Base-by-base conservation (phyloP, 2,888 invertebrate species). In the Spodoptera littoralis region DNA sequence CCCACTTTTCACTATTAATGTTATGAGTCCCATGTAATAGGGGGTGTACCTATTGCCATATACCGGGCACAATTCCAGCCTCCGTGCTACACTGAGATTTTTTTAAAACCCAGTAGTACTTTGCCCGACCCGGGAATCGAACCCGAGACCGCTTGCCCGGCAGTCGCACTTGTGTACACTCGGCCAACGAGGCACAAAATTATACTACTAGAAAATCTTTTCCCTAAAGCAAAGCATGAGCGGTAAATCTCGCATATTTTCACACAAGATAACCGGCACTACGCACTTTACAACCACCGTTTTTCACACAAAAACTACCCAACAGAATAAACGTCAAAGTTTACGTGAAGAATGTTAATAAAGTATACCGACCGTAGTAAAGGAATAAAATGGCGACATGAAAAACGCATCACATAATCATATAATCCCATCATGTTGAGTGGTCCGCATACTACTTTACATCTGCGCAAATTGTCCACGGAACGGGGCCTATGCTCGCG, bases 361-460 rank as follows among this genome's bases (percentile, higher is more conserved):
- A 86, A 87, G 77, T 73, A 82, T 78, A 80, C 79, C 70, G 79
- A 82, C 83, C 84, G 82, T 85, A 85, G 81, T 85, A 83, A 82
- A 81, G 79, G 79, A 89, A 89, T 87, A 84, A 85, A 89, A 85
- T 83, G 82, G 81, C 82, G 83, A 88, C 90, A 89, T 90, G 87
- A 90, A 90, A 90, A 88, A 88, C 86, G 84, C 88, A 89, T 88
- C 86, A 87, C 87, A 86, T 90, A 86, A 89, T 88, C 85, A 84
- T 89, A 85, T 86, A 86, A 88, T 83, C 85, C 87, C 85, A 90
- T 90, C 86, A 86, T 79, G 85, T 83, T 83, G 86, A 89, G 89
- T 88, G 86, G 83, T 80, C 84, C 83, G 71, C 70, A 65, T 50
- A 71, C 81, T 82, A 82, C 79, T 85, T 88, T 85, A 85, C 85